These are phyloP conservation scores for Macrobrachium nipponense DNA, from an alignment of 1,140 invertebrate genomes.

Conservation along the genomic window DNA sequence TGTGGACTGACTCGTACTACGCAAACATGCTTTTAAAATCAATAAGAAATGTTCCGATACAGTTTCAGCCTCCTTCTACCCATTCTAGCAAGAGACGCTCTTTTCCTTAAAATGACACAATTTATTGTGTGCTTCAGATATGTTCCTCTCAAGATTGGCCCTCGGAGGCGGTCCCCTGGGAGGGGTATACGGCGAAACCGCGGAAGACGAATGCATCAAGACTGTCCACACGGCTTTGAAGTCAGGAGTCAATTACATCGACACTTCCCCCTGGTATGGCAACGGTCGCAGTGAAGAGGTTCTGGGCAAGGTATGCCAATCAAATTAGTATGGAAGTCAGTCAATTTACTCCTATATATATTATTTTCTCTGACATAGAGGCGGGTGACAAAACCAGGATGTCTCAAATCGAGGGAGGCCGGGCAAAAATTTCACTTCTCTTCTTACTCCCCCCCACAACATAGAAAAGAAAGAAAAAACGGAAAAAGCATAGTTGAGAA, in stretches of 20 bases:
- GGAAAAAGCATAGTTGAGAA: too few relatives aligned
- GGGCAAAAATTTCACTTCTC: too few relatives aligned
- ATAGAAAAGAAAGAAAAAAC: too few relatives aligned
- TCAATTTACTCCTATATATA: too few relatives aligned
- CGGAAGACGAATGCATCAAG: constrained; percentile 76
- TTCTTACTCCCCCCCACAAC: too few relatives aligned
- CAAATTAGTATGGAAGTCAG: background rate
- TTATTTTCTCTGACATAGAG: background rate
- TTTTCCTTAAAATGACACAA: background rate
- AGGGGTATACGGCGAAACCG: constrained; percentile 66
- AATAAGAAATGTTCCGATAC: too few relatives aligned
- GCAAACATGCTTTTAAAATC: too few relatives aligned
- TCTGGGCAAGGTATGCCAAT: constrained; percentile 80
- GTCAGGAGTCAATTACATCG: constrained; percentile 89
- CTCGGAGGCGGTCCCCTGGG: constrained; percentile 73
- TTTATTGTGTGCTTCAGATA: constrained; percentile 71
- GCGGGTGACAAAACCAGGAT: background rate
- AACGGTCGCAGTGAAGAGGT: constrained; percentile 77
- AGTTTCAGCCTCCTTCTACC: too few relatives aligned
- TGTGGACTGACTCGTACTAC: too few relatives aligned
- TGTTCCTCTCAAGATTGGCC: constrained; percentile 74
- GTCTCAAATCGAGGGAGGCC: too few relatives aligned
- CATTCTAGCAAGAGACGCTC: too few relatives aligned
- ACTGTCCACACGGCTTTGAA: constrained; percentile 80
- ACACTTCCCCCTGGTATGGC: constrained; percentile 92